These are phyloP conservation scores for Pseudanteris insignis DNA, from an alignment of 2,888 invertebrate genomes.

Conservation along the genomic window DNA sequence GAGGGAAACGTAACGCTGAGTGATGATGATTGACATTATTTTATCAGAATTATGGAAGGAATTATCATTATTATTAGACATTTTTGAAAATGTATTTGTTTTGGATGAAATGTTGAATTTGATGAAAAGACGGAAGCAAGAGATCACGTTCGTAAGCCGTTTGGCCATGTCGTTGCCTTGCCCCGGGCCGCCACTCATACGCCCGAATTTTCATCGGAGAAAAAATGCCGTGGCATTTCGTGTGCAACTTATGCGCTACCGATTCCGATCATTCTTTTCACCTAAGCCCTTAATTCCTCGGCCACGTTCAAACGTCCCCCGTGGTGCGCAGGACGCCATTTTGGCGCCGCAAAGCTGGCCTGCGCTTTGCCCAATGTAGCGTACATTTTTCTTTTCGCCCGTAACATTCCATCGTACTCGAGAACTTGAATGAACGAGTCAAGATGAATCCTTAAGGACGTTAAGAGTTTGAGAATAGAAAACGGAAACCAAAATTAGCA, in stretches of 20 bases:
- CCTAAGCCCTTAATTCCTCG: slow-evolving; percentile 38
- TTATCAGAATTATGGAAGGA: no score
- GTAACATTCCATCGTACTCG: slow-evolving; percentile 22
- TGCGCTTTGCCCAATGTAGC: slow-evolving; percentile 42
- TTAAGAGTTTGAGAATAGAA: slow-evolving; percentile 13
- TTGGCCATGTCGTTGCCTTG: no score
- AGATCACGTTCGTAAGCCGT: no score
- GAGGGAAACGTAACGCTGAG: no score
- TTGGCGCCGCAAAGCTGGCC: slow-evolving; percentile 15
- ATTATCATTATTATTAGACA: no score
- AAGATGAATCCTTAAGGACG: slow-evolving; percentile 30
- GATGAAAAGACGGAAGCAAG: no score
- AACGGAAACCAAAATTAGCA: slow-evolving; percentile 10
- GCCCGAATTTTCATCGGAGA: slow-evolving; percentile 25
- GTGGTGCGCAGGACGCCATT: slow-evolving; percentile 5
- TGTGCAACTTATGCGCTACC: slow-evolving; percentile 33
- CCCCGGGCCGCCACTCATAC: slow-evolving; percentile 8
- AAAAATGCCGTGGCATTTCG: slow-evolving; percentile 19
- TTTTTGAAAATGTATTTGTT: no score
- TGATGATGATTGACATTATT: no score
- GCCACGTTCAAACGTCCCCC: slow-evolving; percentile 18
- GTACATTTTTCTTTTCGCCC: slow-evolving; percentile 30
- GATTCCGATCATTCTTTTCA: slow-evolving; percentile 34
- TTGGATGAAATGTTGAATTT: no score
- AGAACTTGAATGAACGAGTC: slow-evolving; percentile 40